phyloP scores from a whole-genome alignment of 1,140 invertebrate genomes.

The Drosophila equinoxialis region DNA sequence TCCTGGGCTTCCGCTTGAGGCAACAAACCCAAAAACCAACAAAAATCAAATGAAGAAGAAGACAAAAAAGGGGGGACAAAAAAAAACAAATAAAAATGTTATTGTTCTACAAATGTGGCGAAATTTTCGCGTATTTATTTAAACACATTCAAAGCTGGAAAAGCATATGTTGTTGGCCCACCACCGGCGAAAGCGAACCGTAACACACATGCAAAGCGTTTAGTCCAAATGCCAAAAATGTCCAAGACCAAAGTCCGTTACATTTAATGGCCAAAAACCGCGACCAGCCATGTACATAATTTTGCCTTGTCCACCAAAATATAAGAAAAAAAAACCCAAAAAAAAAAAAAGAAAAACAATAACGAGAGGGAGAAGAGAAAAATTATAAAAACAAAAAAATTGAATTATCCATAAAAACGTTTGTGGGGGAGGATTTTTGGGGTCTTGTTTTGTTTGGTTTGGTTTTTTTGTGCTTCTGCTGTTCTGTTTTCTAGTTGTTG shows the following conservation, averaged over 20 bases:
- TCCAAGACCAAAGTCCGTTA: conserved; percentile 48
- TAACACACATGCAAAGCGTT: conserved; percentile 4
- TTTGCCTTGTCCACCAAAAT: conserved; percentile 41
- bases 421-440: conserved; percentile 21
- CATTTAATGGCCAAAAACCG: conserved; percentile 69
- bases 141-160: conserved; percentile 67
- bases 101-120: conserved; percentile 66
- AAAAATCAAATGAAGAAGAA: conserved; percentile 27
- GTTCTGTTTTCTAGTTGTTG: conserved; percentile 29
- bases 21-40: conserved; percentile 39
- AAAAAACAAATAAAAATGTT: conserved; percentile 26
- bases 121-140: conserved; percentile 79
- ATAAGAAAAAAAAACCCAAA: conserved; percentile 12
- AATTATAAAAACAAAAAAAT: conserved; percentile 75
- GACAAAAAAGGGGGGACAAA: conserved; percentile 7
- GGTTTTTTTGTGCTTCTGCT: conserved; percentile 23
- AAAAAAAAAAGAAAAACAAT: conserved; percentile 33
- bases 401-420: conserved; percentile 79
- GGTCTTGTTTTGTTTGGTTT: conserved; percentile 33
- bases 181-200: background rate
- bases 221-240: conserved; percentile 46
- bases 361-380: conserved; percentile 17
- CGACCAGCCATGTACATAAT: conserved; percentile 70
- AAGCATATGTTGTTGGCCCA: conserved; percentile 70
- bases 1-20: conserved; percentile 69